Evolutionary conservation across 2,888 invertebrate genomes (phyloP).

Genomic region (Formica aserva): DNA sequence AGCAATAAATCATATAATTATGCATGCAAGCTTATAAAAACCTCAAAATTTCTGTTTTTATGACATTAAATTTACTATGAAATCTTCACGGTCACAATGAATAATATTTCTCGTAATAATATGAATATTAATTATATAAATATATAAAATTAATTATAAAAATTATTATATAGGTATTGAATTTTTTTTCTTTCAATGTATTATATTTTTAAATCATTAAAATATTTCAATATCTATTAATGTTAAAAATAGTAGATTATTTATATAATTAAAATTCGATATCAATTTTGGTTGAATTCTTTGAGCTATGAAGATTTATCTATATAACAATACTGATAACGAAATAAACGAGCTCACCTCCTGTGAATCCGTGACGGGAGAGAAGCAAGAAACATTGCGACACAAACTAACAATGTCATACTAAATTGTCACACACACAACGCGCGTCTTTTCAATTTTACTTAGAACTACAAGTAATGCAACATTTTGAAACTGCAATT

Average conservation of each 20-base stretch:
- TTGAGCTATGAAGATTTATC: neutral
- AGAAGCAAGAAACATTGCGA: conserved; percentile 87
- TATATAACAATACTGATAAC: neutral
- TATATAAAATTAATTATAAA: neutral
- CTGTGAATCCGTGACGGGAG: conserved; percentile 85
- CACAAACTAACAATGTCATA: conserved; percentile 87
- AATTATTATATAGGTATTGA: neutral
- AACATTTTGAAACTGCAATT: conserved; percentile 57
- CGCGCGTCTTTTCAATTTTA: conserved; percentile 61
- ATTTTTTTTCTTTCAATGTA: neutral
- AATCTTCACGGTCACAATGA: neutral
- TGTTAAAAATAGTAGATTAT: neutral
- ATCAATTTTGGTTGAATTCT: neutral
- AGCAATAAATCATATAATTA: neutral
- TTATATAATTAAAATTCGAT: neutral
- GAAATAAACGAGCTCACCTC: conserved; percentile 85
- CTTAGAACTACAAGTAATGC: conserved; percentile 59
- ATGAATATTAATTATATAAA: neutral
- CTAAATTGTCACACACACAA: conserved; percentile 74
- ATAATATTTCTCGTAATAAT: neutral
- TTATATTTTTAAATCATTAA: neutral
- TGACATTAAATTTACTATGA: neutral
- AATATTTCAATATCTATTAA: neutral
- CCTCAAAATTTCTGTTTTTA: neutral
- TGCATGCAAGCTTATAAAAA: neutral